Conservation (phyloP, 1,140 invertebrate species). For the Anastrepha obliqua region DNA sequence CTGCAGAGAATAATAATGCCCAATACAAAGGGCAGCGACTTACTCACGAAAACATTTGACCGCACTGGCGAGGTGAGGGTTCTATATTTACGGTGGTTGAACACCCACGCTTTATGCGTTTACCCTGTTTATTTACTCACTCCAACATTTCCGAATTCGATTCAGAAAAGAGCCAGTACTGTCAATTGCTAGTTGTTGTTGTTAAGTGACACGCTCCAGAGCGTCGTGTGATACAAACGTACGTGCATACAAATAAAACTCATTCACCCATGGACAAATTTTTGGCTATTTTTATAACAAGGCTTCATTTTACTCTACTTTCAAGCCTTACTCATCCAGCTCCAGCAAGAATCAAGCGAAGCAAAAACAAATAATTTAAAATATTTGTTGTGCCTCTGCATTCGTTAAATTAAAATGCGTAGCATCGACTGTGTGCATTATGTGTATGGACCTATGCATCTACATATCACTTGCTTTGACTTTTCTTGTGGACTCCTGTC, state of each 20-base stretch:
- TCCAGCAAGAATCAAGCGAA: background rate
- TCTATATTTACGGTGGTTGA: slow-evolving; percentile 42
- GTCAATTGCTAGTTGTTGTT: background rate
- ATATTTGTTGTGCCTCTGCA: background rate
- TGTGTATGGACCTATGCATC: background rate
- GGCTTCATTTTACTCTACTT: background rate
- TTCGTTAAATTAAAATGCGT: slow-evolving; percentile 38
- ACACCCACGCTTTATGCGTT: slow-evolving; percentile 23
- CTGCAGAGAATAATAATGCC: background rate
- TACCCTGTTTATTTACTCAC: background rate
- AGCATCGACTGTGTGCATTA: background rate
- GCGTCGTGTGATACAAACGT: background rate
- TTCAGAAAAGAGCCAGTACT: background rate
- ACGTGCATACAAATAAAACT: background rate
- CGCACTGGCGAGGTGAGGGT: background rate
- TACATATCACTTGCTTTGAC: background rate
- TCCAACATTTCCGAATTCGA: slow-evolving; percentile 24
- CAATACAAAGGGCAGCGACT: background rate
- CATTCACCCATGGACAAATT: background rate
- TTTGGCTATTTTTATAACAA: background rate
- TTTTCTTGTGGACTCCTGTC: background rate
- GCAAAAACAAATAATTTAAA: background rate
- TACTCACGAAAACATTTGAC: background rate
- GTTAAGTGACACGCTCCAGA: slow-evolving; percentile 19
- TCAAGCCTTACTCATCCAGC: background rate